A percentile compares a stretch with the other conserved stretches of the same genome.
These are phyloP conservation scores for Lacanobia wlatinum DNA, from an alignment of 2,888 invertebrate genomes.

Conservation along the genomic window DNA sequence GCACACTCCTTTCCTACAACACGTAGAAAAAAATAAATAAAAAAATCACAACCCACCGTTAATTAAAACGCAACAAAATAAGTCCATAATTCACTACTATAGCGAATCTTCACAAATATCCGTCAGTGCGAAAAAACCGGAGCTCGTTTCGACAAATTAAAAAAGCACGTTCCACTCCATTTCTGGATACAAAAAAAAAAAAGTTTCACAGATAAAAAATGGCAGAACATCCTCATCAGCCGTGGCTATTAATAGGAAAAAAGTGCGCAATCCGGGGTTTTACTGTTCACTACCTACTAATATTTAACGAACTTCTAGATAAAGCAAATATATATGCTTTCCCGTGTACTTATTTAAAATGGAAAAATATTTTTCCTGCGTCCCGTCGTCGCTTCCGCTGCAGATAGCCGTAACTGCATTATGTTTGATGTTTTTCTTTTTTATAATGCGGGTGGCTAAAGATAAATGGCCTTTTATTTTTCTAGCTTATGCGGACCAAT, in stretches of 20 bases:
- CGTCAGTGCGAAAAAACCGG: conserved; percentile 56
- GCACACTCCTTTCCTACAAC: background rate
- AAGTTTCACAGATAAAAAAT: conserved; percentile 72
- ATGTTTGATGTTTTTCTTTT: conserved; percentile 72
- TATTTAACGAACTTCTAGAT: conserved; percentile 88
- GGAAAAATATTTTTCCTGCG: conserved; percentile 89
- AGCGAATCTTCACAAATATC: conserved; percentile 60
- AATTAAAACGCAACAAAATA: conserved; percentile 60
- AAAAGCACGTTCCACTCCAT: conserved; percentile 77
- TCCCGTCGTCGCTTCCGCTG: conserved; percentile 74
- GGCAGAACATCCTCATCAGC: conserved; percentile 78
- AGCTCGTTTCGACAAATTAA: conserved; percentile 71
- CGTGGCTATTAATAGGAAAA: conserved; percentile 84
- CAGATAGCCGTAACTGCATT: conserved; percentile 71
- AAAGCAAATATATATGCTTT: conserved; percentile 88
- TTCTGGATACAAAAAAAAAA: conserved; percentile 76
- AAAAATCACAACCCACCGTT: conserved; percentile 13
- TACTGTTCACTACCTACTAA: conserved; percentile 83
- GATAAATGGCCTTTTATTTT: conserved; percentile 67
- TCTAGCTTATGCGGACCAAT: conserved; percentile 59
- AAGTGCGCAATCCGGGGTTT: conserved; percentile 76
- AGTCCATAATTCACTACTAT: conserved; percentile 51
- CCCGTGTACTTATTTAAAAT: conserved; percentile 86
- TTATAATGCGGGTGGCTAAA: conserved; percentile 68
- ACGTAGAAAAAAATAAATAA: background rate